phyloP scores from a whole-genome alignment of 2,113 vertebrate genomes.

The Datnioides undecimradiatus region DNA sequence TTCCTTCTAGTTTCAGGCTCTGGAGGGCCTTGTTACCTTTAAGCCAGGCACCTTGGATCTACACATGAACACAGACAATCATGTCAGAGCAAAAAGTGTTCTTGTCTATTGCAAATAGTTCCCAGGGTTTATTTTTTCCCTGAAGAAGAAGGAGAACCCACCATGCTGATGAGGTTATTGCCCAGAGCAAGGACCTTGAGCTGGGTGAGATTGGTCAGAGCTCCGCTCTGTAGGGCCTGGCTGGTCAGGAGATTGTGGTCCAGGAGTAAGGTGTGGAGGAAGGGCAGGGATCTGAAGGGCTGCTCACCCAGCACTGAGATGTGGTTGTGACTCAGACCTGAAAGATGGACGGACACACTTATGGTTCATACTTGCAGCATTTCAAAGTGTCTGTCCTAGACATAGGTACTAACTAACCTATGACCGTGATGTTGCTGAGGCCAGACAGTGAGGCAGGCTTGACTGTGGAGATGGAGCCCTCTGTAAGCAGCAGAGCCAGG shows the following conservation, averaged over 20 bases:
- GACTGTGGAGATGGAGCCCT: slow-evolving; percentile 81
- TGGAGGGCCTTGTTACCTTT: slow-evolving; percentile 71
- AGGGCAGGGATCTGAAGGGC: slow-evolving; percentile 79
- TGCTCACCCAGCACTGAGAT: slow-evolving; percentile 76
- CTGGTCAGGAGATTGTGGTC: slow-evolving; percentile 85
- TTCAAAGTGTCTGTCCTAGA: background rate
- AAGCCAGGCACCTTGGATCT: slow-evolving; percentile 82
- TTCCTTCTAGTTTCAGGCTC: slow-evolving; percentile 84
- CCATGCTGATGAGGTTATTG: slow-evolving; percentile 77
- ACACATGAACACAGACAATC: slow-evolving; percentile 32
- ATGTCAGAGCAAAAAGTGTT: background rate
- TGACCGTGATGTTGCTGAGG: slow-evolving; percentile 81
- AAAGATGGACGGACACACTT: background rate
- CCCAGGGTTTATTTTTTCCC: background rate
- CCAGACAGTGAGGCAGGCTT: slow-evolving; percentile 77
- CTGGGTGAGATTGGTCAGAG: slow-evolving; percentile 79
- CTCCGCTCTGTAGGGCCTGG: slow-evolving; percentile 74
- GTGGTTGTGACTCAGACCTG: slow-evolving; percentile 83
- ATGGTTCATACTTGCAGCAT: background rate
- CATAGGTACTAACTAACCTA: slow-evolving; percentile 61
- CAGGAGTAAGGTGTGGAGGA: slow-evolving; percentile 80
- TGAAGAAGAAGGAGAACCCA: slow-evolving; percentile 19
- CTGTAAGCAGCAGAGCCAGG: slow-evolving; percentile 82
- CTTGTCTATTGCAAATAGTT: background rate
- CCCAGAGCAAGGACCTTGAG: slow-evolving; percentile 83